A percentile compares a stretch with the other conserved stretches of the same genome.
Evolutionary conservation across 1,140 invertebrate species (phyloP).

Genomic region (Latrodectus geometricus): DNA sequence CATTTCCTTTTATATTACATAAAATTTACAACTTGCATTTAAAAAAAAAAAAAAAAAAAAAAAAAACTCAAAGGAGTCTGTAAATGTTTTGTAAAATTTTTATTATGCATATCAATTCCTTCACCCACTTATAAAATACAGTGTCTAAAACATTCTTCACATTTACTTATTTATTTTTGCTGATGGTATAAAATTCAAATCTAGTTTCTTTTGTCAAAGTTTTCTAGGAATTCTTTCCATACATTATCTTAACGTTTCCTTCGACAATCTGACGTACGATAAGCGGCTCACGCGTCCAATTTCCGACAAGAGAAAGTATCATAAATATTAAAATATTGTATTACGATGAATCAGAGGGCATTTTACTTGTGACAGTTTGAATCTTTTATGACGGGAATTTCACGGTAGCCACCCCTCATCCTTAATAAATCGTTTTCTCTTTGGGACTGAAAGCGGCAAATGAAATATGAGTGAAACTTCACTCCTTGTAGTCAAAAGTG

Average conservation of each 20-base stretch:
- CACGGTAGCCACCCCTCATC: neutral
- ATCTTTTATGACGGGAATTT: constrained; percentile 6
- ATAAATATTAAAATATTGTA: constrained; percentile 38
- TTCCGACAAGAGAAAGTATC: neutral
- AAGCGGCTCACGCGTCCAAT: neutral
- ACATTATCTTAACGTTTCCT: neutral
- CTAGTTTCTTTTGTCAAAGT: neutral
- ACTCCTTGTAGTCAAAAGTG: neutral
- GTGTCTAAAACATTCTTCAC: no score
- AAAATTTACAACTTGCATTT: no score
- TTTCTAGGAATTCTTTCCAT: neutral
- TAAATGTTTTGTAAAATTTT: no score
- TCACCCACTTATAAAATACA: no score
- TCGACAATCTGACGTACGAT: neutral
- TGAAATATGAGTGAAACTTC: neutral
- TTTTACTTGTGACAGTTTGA: constrained; percentile 5
- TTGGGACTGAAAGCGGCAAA: neutral
- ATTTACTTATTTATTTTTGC: no score
- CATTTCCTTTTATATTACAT: no score
- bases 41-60: no score
- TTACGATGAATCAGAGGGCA: constrained; percentile 1
- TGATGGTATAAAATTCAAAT: neutral
- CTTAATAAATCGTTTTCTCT: neutral
- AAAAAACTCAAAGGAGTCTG: no score
- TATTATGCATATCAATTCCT: no score